phyloP scores from a whole-genome alignment of 1,140 invertebrate genomes.

The Aphelinus atriplicis region DNA sequence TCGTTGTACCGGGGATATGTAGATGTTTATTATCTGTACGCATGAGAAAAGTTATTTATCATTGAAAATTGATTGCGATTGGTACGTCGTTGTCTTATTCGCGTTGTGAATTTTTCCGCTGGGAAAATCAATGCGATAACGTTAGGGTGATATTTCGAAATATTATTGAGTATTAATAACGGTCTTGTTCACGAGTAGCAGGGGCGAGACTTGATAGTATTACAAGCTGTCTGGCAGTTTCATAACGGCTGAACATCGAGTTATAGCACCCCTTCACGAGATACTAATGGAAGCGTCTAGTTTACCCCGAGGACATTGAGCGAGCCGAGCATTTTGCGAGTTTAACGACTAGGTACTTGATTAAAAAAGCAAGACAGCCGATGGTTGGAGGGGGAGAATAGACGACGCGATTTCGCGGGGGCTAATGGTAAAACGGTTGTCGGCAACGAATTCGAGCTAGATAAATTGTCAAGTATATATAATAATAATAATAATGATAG shows the following conservation, averaged over 20 bases:
- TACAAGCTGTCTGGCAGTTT: constrained; percentile 11
- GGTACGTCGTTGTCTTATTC: too few species aligned
- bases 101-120: too few species aligned
- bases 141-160: too few species aligned
- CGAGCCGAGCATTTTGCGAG: background rate
- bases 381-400: background rate
- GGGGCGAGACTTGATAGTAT: background rate
- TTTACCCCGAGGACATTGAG: background rate
- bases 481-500: constrained; percentile 22
- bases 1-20: too few species aligned
- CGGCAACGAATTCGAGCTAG: too few species aligned
- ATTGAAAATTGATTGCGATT: too few species aligned
- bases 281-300: background rate
- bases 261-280: background rate
- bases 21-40: too few species aligned
- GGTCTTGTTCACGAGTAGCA: background rate
- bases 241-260: constrained; percentile 2
- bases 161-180: too few species aligned
- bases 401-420: background rate
- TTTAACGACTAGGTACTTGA: background rate
- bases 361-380: background rate
- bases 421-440: background rate
- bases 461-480: too few species aligned
- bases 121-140: too few species aligned
- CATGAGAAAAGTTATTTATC: too few species aligned